These are phyloP conservation scores for Chymomyza procnemis DNA, from an alignment of 2,888 invertebrate genomes.

Conservation along the genomic window DNA sequence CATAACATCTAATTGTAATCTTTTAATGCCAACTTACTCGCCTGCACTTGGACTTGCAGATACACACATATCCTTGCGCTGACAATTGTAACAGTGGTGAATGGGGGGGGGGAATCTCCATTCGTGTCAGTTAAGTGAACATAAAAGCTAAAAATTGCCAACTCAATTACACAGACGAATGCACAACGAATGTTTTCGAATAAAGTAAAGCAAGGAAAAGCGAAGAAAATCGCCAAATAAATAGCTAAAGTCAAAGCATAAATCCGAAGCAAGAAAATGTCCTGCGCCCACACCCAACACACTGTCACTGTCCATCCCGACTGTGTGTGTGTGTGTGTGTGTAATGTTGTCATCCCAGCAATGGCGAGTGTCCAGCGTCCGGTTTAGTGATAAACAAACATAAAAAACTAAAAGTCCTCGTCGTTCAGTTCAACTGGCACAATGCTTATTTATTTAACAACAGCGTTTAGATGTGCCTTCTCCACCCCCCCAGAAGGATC, in stretches of 20 bases:
- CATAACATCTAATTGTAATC: not conserved
- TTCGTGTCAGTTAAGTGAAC: not conserved
- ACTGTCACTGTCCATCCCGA: not conserved
- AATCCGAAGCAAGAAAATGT: conserved; percentile 50
- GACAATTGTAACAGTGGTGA: not conserved
- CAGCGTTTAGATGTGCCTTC: conserved; percentile 42
- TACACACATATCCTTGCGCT: not conserved
- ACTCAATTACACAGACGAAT: conserved; percentile 66
- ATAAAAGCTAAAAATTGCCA: conserved; percentile 41
- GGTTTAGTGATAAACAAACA: conserved; percentile 66
- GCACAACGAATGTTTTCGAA: conserved; percentile 22
- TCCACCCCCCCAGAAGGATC: not conserved
- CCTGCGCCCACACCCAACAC: not conserved
- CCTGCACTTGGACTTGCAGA: too few species aligned
- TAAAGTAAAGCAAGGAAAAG: conserved; percentile 6
- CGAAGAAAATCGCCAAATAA: conserved; percentile 57
- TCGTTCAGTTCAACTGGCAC: conserved; percentile 62
- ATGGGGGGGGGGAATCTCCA: not conserved
- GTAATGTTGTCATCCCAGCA: conserved; percentile 24
- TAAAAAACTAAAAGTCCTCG: conserved; percentile 59
- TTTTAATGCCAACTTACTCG: not conserved
- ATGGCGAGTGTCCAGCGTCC: conserved; percentile 67
- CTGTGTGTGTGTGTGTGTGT: conserved; percentile 8
- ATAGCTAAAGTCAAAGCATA: conserved; percentile 50
- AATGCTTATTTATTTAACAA: conserved; percentile 63